Conservation (phyloP, 2,888 invertebrate genomes). For the Venusia cambrica region DNA sequence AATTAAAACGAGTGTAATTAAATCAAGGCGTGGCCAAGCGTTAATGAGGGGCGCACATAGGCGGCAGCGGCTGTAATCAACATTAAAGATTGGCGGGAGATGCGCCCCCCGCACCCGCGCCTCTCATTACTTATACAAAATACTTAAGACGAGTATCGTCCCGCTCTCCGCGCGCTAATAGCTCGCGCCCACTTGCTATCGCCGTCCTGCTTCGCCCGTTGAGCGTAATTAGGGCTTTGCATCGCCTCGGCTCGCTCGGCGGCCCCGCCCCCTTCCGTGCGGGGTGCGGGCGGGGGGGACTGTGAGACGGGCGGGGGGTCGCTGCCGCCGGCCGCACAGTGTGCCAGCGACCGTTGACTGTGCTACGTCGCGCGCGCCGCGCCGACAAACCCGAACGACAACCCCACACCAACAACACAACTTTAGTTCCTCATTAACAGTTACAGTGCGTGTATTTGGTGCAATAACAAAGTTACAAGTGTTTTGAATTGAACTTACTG, state of each 20-base stretch:
- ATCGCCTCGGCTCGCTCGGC: slow-evolving; percentile 73
- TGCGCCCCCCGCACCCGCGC: slow-evolving; percentile 75
- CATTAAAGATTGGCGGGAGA: slow-evolving; percentile 82
- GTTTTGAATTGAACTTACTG: slow-evolving; percentile 64
- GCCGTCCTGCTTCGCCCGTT: slow-evolving; percentile 75
- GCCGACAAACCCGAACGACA: slow-evolving; percentile 59
- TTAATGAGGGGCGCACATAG: slow-evolving; percentile 77
- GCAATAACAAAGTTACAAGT: slow-evolving; percentile 62
- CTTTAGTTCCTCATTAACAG: slow-evolving; percentile 72
- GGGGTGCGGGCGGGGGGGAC: slow-evolving; percentile 49
- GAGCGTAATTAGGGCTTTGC: slow-evolving; percentile 78
- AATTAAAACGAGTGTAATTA: slow-evolving; percentile 74
- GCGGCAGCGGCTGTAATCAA: slow-evolving; percentile 78
- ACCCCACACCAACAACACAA: slow-evolving; percentile 66
- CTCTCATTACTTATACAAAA: slow-evolving; percentile 83
- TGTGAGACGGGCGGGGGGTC: slow-evolving; percentile 49
- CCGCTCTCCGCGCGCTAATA: slow-evolving; percentile 85
- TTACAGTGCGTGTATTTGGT: slow-evolving; percentile 72
- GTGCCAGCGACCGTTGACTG: slow-evolving; percentile 77
- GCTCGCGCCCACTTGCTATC: slow-evolving; percentile 81
- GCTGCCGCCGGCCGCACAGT: slow-evolving; percentile 66
- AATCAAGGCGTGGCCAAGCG: slow-evolving; percentile 75
- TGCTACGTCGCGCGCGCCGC: slow-evolving; percentile 66
- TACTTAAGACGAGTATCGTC: slow-evolving; percentile 81
- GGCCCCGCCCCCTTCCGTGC: slow-evolving; percentile 60